Evolutionary conservation across 2,888 invertebrate genomes (phyloP).

Genomic region (Agrochola circellaris): DNA sequence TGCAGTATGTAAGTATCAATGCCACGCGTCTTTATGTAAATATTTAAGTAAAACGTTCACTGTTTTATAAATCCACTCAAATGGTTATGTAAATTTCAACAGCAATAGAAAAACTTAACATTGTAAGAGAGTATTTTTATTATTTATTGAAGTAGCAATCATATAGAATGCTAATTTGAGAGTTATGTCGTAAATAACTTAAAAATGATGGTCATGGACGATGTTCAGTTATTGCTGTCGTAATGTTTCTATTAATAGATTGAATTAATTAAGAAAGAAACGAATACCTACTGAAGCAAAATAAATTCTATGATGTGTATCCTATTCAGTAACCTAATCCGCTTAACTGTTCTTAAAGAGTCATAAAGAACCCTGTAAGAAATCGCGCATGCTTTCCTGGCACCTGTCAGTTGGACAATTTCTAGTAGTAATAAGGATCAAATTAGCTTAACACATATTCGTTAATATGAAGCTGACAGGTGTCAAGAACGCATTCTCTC

Average conservation of each 20-base stretch:
- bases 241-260: conserved; percentile 31
- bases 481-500: too few species aligned
- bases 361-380: too few species aligned
- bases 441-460: too few species aligned
- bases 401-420: too few species aligned
- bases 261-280: conserved; percentile 5
- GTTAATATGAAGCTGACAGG: too few species aligned
- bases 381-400: too few species aligned
- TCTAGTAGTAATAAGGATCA: too few species aligned
- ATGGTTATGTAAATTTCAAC: conserved; percentile 61
- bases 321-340: too few species aligned
- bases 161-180: conserved; percentile 8
- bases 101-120: conserved; percentile 49
- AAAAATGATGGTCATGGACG: neutral
- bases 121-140: conserved; percentile 43
- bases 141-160: conserved; percentile 8
- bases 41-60: conserved; percentile 65
- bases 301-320: neutral
- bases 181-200: conserved; percentile 13
- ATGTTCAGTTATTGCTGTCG: neutral
- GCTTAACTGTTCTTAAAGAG: too few species aligned
- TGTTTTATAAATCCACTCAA: conserved; percentile 68
- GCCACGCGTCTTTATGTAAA: conserved; percentile 69
- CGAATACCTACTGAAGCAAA: neutral
- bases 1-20: conserved; percentile 6